Evolutionary conservation across 2,888 invertebrate genomes (phyloP), one percentile per base, ranked within the genome.

Genomic region (Diaprepes abbreviatus): DNA sequence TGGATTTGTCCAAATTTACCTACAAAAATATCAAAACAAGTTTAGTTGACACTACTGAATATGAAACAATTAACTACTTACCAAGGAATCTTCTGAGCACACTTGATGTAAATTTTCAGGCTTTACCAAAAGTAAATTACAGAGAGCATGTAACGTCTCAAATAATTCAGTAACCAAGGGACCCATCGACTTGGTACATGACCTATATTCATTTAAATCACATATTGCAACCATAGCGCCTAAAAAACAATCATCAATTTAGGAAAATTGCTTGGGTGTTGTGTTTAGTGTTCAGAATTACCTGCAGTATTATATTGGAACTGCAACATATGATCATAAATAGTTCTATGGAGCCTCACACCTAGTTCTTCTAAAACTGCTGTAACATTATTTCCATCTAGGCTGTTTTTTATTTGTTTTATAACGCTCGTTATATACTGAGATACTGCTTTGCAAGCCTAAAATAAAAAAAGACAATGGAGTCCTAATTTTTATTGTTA

Each of bases 201-300:
- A 93, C 16, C 97, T 89, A 84, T 98, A 98, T 84, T 98, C 98
- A 80, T 97, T 97, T 76, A 99, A 94, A 87, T 99, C 99, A 85
- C 97, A 98, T 77, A 99, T 96, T 1, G 95, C 96, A 82, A 96
- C 92, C 95, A 99, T 96, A 0, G 98, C 98, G 63, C 98, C 95
- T 93, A 82, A 54, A 83, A 82, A 35, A 17, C 19, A 5, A 36
- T 16, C 17, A 17, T 10, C 12, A 10, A 35, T 17, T 54, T 58
- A 6, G 28, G 33, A 57, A 65, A 55, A 33, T 10, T 9, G n/a
- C n/a, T n/a, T n/a, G n/a, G 9, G 33, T 33, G 2, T 33, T 33
- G 33, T 2, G 10, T 5, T 33, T 10, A 9, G 33, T 19, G 36
- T 19, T 14, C 10, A 48, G 48, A 31, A 36, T 69, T 84, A 93